Evolutionary conservation across 2,888 invertebrate species (phyloP), one percentile per base, ranked within the genome.

Genomic region (Brachylomia viminalis): DNA sequence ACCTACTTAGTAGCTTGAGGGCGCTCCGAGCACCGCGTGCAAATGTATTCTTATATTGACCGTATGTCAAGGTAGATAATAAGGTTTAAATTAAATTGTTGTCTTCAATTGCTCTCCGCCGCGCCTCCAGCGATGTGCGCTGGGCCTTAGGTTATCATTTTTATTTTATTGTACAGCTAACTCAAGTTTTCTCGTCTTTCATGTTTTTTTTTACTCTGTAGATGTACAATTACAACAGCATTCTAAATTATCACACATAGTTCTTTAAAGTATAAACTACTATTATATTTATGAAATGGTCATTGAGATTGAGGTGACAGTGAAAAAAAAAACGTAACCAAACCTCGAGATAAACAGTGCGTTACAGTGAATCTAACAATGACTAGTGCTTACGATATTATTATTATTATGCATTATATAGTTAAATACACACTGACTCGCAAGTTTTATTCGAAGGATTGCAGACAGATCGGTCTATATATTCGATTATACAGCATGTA

Each of bases 321-420:
- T 75, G 61, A 75, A 77, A 42, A 75, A 77, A 42, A 67, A 81
- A 79, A 76, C 64, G 75, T 70, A 86, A 86, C 69, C 69, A 79
- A 77, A 64, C 54, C 33, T 74, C 68, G 67, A 56, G 61, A 56
- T 30, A 71, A 61, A 75, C 27, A 75, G 75, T 86, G 87, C 69
- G 30, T 54, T 42, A 73, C 38, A 75, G 67, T 77, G 88, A 75
- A 74, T 79, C 61, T 88, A 86, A 87, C 47, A 78, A 88, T 87
- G 87, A 87, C 87, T 87, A 87, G 87, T 87, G 87, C 79, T 85
- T 87, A 88, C 61, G 71, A 80, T 77, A 59, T 54, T 84, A 68
- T 58, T 68, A 71, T 68, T 62, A 84, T 71, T 68, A 82, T 70
- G 71, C 49, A 68, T 68, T 80, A 66, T 49, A 64, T 61, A 56